phyloP scores from a whole-genome alignment of 2,888 invertebrate species.

The Unio pictorum region DNA sequence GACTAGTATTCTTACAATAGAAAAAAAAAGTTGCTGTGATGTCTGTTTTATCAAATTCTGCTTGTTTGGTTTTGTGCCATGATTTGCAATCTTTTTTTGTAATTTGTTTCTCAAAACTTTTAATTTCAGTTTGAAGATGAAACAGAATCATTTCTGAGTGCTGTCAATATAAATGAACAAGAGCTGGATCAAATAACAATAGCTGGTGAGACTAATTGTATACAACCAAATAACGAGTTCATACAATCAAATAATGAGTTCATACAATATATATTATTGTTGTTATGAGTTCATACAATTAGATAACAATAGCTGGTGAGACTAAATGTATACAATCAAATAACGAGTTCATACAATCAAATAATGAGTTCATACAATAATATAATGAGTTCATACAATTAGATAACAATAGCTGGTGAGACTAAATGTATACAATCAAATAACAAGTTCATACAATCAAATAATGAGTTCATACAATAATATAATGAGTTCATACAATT shows the following conservation, averaged over 20 bases:
- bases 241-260: too few species aligned
- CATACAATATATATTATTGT: too few species aligned
- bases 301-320: constrained; percentile 53
- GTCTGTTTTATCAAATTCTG: too few species aligned
- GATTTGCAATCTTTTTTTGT: not conserved
- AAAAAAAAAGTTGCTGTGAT: too few species aligned
- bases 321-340: not conserved
- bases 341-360: too few species aligned
- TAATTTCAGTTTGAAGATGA: constrained; percentile 51
- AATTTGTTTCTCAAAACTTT: not conserved
- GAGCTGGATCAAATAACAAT: constrained; percentile 54
- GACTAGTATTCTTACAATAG: too few species aligned
- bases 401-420: constrained; percentile 33
- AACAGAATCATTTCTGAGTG: constrained; percentile 37
- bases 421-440: not conserved
- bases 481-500: too few species aligned
- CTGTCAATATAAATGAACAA: constrained; percentile 30
- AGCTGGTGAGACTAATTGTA: constrained; percentile 38
- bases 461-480: too few species aligned
- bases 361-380: not conserved
- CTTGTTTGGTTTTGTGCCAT: too few species aligned
- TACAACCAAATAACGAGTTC: too few species aligned
- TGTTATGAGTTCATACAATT: constrained; percentile 16
- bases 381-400: too few species aligned
- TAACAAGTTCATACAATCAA: too few species aligned